Percentiles rank a stretch among this genome's conserved stretches.
These are phyloP conservation scores for Synergus itoensis DNA, from an alignment of 2,888 invertebrate species.

Conservation along the genomic window DNA sequence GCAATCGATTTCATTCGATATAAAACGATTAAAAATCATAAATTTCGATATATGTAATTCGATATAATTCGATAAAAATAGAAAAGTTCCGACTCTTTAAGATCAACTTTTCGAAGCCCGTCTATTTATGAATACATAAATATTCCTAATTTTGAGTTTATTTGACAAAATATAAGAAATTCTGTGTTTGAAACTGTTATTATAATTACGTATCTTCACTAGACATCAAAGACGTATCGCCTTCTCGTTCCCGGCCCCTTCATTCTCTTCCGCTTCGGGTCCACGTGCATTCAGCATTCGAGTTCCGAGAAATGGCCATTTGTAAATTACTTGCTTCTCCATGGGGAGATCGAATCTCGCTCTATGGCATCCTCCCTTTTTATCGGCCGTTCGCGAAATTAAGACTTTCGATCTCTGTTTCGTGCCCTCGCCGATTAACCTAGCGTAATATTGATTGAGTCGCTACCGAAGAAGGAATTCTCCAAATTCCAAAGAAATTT, in stretches of 20 bases:
- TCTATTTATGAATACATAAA: neutral
- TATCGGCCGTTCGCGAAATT: slow-evolving; percentile 44
- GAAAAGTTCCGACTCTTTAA: no score
- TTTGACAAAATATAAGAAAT: slow-evolving; percentile 7
- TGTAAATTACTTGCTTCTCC: slow-evolving; percentile 65
- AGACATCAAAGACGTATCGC: slow-evolving; percentile 72
- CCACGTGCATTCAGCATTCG: slow-evolving; percentile 39
- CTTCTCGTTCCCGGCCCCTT: slow-evolving; percentile 42
- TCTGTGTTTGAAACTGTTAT: slow-evolving; percentile 37
- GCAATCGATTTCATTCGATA: no score
- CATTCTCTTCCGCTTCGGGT: slow-evolving; percentile 42
- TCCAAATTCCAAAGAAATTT: neutral
- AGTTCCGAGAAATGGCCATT: slow-evolving; percentile 68
- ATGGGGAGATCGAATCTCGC: slow-evolving; percentile 50
- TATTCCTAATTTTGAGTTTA: neutral
- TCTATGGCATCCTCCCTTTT: slow-evolving; percentile 42
- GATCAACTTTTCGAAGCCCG: no score
- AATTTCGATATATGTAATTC: no score
- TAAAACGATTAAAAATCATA: no score
- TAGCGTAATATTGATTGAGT: neutral
- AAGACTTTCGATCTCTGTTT: slow-evolving; percentile 43
- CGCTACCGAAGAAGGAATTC: neutral
- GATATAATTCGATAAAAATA: no score
- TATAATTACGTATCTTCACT: slow-evolving; percentile 72
- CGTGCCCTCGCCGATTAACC: slow-evolving; percentile 6